Base-by-base conservation (phyloP, 2,797 vertebrate genomes). In the Rhinophrynus dorsalis region DNA sequence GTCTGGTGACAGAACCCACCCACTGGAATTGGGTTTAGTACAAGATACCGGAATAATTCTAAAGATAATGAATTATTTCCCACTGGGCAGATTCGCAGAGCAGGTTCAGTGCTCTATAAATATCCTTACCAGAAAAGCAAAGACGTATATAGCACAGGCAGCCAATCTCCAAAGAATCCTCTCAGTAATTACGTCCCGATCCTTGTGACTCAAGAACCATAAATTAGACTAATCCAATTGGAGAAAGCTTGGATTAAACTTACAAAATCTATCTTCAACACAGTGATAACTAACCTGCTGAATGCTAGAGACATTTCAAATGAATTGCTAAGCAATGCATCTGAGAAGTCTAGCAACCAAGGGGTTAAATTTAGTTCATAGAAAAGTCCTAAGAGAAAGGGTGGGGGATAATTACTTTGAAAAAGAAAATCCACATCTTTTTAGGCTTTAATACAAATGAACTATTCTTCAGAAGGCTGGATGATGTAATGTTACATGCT, bases 1-100 rank as follows among this genome's bases (percentile, higher is more conserved):
- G 37, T 47, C 48, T 70, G 48, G 20, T 44, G 67, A 69, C 48
- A 62, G 58, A 69, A 33, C 26, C 47, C 57, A 61, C 57, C 67
- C 67, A 52, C 37, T 54, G 57, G 37, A 54, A 45, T 8, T 52
- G 47, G 30, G 57, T 24, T 33, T 30, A 11, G 37, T 44, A 51
- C 67, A 32, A 32, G 47, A 60, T 48, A 61, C 20, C 3, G 57
- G 38, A 54, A 69, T 44, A 6, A 44, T 20, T 10, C 17, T 2
- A 24, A 50, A 24, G 24, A 35, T 42, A 61, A 61, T 69, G 10
- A 61, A 61, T 54, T 50, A 42, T 60, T 69, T 45, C 17, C 26
- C 47, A 9, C 23, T 23, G 42, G 56, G 35, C 33, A 13, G 26
- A 23, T 29, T 29, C 24, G 27, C 9, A 27, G 23, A 50, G 21